Percentiles rank a stretch among this genome's conserved stretches.
Conservation (phyloP, 2,113 vertebrate species). For the Alectura lathami region DNA sequence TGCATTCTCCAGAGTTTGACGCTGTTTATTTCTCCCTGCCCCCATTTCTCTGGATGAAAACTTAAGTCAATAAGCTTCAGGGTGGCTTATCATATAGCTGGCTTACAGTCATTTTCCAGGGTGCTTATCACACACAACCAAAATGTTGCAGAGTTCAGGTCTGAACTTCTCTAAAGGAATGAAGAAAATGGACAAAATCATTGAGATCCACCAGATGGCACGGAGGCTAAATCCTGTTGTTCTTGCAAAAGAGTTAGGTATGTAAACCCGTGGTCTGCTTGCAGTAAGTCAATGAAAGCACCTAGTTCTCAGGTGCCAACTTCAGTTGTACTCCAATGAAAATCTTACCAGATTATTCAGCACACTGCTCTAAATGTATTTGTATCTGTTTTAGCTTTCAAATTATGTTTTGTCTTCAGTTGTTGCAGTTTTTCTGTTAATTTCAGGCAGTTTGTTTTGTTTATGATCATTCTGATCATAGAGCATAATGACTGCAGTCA, state of each 20-base stretch:
- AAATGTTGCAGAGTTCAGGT: not conserved
- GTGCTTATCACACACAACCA: not conserved
- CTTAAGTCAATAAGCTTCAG: not conserved
- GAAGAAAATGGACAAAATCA: not conserved
- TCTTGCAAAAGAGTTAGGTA: not conserved
- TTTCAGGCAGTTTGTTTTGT: not conserved
- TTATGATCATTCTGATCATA: not conserved
- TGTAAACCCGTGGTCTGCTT: not conserved
- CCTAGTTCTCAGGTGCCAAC: not conserved
- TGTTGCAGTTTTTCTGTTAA: not conserved
- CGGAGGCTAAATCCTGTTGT: not conserved
- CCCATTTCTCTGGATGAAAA: not conserved
- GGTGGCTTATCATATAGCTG: not conserved
- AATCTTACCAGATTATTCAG: not conserved
- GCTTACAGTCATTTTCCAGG: not conserved
- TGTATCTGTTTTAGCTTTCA: not conserved
- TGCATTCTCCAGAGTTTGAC: not conserved
- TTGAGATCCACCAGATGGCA: not conserved
- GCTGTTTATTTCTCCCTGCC: not conserved
- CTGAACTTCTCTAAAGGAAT: not conserved
- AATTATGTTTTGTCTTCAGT: not conserved
- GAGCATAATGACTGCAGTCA: not conserved
- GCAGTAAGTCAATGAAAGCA: fast-evolving
- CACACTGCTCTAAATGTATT: not conserved
- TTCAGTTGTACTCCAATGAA: not conserved